Base-by-base conservation (phyloP, 1,140 invertebrate genomes). In the Dolichoris vasculosae region DNA sequence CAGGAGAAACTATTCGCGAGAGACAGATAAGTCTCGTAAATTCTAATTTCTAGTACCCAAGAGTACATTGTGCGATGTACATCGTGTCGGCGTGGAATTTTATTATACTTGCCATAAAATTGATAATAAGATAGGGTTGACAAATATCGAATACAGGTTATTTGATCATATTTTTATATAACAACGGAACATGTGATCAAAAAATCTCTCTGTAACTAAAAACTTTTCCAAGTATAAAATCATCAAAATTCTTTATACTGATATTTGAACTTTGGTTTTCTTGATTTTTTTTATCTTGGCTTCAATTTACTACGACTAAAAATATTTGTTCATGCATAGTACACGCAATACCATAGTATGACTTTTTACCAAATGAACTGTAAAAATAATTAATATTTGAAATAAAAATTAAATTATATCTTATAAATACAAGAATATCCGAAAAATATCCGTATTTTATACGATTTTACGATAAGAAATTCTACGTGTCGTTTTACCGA, bases 1-100 rank as follows among this genome's bases (percentile, higher is more conserved):
- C 3, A 40, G 38, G 20, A 64, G 11, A 64, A 64, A 80, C 6
- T 80, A 80, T 48, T 43, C 26, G 15, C 32, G 2, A 43, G 55
- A 64, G 38, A 8, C 20, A 23, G 59, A 46, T 69, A 69, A 48
- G 26, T 46, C 43, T n/a, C 26, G 78, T 64, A 48, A 81, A 81
- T 81, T 69, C 79, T 46, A 81, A 81, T 67, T 81, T 69, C n/a
- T 43, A 79, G 32, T 23, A 8, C 30, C 48, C 48, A n/a, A 59
- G 51, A 23, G n/a, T 55, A 59, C 30, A 48, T 3, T 26, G 76
- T 32, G 32, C 15, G 51, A 59, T 59, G 32, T 26, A 32, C 15
- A 48, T 43, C 76, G 76, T 30, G 7, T 55, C 13, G 26, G 46
- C 30, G 15, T 43, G n/a, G 64, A 67, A 32, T 67, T 81, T 81